A percentile compares a stretch with the other conserved stretches of the same genome.
These are phyloP conservation scores for Lucinisca nassula DNA, from an alignment of 2,888 invertebrate species.

Conservation along the genomic window DNA sequence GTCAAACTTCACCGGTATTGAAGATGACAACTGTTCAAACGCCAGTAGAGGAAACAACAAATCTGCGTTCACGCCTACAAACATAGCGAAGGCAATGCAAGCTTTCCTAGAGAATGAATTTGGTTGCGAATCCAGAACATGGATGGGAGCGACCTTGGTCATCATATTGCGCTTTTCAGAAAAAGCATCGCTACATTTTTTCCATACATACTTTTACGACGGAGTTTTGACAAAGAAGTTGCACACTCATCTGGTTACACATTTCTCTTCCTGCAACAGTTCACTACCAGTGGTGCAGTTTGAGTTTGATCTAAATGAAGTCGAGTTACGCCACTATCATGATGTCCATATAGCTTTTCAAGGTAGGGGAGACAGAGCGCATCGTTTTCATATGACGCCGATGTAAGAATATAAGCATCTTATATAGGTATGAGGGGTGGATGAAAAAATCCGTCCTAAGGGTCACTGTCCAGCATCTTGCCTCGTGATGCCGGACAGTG, in stretches of 20 bases:
- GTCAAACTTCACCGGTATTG: background rate
- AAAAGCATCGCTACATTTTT: background rate
- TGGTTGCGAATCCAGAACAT: constrained; percentile 6
- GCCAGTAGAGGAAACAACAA: background rate
- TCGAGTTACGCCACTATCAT: background rate
- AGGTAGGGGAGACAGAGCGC: no score
- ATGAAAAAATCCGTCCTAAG: no score
- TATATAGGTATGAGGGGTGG: no score
- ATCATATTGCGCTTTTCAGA: constrained; percentile 3
- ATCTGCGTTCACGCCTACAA: background rate
- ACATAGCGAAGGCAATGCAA: background rate
- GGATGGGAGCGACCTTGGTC: background rate
- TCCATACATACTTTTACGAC: background rate
- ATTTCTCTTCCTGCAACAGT: background rate
- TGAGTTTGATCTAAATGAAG: constrained; percentile 5
- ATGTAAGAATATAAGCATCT: no score
- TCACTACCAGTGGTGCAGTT: background rate
- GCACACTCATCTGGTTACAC: background rate
- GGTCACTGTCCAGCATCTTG: no score
- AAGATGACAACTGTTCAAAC: background rate
- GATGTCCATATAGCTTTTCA: constrained; percentile 19
- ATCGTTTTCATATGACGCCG: no score
- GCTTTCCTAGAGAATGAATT: background rate
- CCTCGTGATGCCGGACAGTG: no score
- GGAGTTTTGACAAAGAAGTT: background rate